phyloP scores from a whole-genome alignment of 37 sponge, comb jelly and placozoan genomes.

The Bolinopsis microptera region DNA sequence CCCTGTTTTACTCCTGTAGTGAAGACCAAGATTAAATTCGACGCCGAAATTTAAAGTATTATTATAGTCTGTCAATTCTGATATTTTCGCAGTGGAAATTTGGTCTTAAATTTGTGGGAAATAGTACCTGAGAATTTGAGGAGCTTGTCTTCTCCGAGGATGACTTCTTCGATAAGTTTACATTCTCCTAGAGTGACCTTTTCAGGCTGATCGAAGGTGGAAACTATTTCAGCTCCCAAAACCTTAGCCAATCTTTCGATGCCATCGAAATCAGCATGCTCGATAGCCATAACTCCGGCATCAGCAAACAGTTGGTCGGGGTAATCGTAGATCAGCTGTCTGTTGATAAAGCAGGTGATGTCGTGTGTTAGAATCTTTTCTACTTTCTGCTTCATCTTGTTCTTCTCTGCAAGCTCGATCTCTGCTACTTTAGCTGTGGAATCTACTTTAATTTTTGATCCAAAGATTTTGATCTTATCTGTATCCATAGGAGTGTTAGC shows the following conservation, averaged over 20 bases:
- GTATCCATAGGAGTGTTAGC: constrained; percentile 99
- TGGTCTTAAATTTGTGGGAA: too few relatives aligned
- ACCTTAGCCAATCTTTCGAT: constrained; percentile 91
- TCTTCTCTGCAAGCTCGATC: constrained; percentile 93
- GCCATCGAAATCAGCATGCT: constrained; percentile 99
- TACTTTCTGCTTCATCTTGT: constrained; percentile 98
- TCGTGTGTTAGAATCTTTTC: constrained; percentile 91
- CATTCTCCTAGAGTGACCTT: constrained; percentile 91
- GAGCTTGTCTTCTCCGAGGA: constrained; percentile 97
- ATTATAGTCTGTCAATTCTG: too few relatives aligned
- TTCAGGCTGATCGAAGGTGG: constrained; percentile 95
- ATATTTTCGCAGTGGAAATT: too few relatives aligned
- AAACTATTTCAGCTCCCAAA: constrained; percentile 95
- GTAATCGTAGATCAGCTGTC: constrained; percentile 99
- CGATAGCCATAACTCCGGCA: constrained; percentile 97
- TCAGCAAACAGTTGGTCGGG: constrained; percentile 99
- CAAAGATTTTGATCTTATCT: constrained; percentile 97
- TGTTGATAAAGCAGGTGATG: constrained; percentile 95
- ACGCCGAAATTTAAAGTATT: too few relatives aligned
- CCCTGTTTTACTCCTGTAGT: constrained; percentile 76
- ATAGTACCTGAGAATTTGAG: constrained; percentile 69
- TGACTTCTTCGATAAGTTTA: constrained; percentile 94
- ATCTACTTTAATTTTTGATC: constrained; percentile 87
- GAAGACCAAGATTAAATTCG: too few relatives aligned
- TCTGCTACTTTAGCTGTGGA: constrained; percentile 93